Conservation (phyloP, 2,797 vertebrate genomes). For the Danio choprae region DNA sequence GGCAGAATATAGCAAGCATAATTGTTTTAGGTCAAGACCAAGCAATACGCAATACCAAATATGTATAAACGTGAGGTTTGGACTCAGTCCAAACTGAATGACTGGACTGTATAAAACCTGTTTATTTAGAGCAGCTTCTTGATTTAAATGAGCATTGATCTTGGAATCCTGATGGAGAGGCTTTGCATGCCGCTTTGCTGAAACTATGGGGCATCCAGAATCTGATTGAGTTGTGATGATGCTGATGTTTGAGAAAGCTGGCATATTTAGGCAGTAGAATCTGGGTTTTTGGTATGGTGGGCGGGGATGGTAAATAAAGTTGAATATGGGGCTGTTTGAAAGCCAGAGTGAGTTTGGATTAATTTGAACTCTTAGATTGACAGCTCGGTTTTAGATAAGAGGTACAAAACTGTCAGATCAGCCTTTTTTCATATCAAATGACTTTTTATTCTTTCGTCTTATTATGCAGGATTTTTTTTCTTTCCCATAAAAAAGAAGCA, state of each 20-base stretch:
- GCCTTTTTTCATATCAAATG: too few relatives aligned
- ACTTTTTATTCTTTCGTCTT: too few relatives aligned
- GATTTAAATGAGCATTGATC: not conserved
- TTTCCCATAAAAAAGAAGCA: too few relatives aligned
- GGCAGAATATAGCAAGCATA: too few relatives aligned
- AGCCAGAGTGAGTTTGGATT: not conserved
- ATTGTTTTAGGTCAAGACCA: too few relatives aligned
- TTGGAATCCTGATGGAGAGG: not conserved
- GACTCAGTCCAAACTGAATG: too few relatives aligned
- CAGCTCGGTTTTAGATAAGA: not conserved
- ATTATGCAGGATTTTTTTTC: too few relatives aligned
- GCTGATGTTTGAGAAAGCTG: not conserved
- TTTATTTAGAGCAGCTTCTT: too few relatives aligned
- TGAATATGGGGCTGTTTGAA: not conserved
- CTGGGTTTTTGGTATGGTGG: not conserved
- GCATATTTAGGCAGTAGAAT: not conserved
- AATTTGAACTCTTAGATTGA: not conserved
- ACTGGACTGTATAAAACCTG: too few relatives aligned
- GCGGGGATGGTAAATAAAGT: constrained; percentile 1
- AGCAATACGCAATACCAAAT: too few relatives aligned
- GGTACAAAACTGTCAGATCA: not conserved
- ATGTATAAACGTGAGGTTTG: too few relatives aligned
- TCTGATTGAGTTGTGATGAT: not conserved
- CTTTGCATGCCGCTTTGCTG: not conserved
- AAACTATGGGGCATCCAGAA: not conserved